phyloP scores from a whole-genome alignment of 2,797 vertebrate genomes.

The Erpetoichthys calabaricus region DNA sequence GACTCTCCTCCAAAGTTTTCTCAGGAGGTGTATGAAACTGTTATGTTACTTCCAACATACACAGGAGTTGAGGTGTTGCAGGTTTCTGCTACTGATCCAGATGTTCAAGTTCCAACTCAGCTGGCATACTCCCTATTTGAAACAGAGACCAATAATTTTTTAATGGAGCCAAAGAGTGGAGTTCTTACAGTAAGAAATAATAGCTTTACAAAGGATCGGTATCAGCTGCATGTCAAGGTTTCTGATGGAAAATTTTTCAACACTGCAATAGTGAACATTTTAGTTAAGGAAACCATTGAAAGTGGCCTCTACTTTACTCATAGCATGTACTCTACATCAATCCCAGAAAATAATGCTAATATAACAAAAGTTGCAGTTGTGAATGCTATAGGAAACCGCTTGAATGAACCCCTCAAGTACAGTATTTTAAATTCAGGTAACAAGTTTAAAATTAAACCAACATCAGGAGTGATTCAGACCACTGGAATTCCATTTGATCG shows the following conservation, averaged over 20 bases:
- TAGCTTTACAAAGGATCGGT: slow-evolving; percentile 79
- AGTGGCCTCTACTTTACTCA: slow-evolving; percentile 83
- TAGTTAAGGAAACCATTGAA: slow-evolving; percentile 79
- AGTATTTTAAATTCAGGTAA: slow-evolving; percentile 79
- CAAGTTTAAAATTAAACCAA: slow-evolving; percentile 76
- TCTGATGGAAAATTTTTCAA: slow-evolving; percentile 89
- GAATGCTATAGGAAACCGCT: slow-evolving; percentile 77
- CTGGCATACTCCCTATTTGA: slow-evolving; percentile 75
- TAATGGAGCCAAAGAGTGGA: slow-evolving; percentile 67
- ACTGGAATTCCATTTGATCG: slow-evolving; percentile 80
- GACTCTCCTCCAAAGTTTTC: slow-evolving; percentile 84
- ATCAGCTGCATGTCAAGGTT: slow-evolving; percentile 72
- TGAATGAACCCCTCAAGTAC: slow-evolving; percentile 88
- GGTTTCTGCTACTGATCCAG: slow-evolving; percentile 76
- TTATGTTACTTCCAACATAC: slow-evolving; percentile 82
- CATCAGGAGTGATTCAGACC: slow-evolving; percentile 88
- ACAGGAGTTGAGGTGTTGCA: slow-evolving; percentile 81
- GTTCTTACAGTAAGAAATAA: slow-evolving; percentile 75
- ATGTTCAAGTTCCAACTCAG: slow-evolving; percentile 67
- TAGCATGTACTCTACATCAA: slow-evolving; percentile 69
- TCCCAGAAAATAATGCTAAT: slow-evolving; percentile 80
- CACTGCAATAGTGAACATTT: slow-evolving; percentile 66
- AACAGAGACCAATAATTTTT: slow-evolving; percentile 70
- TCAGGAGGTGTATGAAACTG: slow-evolving; percentile 71
- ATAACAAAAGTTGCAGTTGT: slow-evolving; percentile 85